Base-by-base conservation (phyloP, 2,797 vertebrate genomes). In the Hypotaenidia okinawae region DNA sequence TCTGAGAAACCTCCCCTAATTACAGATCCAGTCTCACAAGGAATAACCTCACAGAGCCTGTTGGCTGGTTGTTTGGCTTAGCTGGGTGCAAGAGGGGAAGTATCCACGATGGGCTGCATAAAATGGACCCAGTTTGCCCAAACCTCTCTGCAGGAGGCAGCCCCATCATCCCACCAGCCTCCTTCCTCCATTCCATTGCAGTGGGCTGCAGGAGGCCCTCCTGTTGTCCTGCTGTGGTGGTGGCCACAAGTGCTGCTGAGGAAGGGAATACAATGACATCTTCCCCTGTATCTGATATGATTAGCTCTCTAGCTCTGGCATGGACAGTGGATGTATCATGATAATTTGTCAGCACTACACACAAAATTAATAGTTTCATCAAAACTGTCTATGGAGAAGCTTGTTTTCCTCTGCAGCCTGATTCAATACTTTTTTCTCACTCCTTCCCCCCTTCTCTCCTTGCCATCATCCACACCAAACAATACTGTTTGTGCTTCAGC, bases 351-450 rank as follows among this genome's bases (percentile, higher is more conserved):
- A 66, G 32, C 49, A 66, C 28, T 54, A 41, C n/a, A 62, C 24
- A 45, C 14, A 24, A 79, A 88, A 91, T 69, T n/a, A 90, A 59
- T 81, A 70, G 30, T 62, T 94, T 55, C 25, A 84, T 70, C 93
- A 64, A 63, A 82, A 77, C 23, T 39, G 28, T 19, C 85, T 61
- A 15, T 23, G 16, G 15, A 81, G n/a, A 68, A 88, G 43, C 54
- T 72, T 64, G 1, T 66, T 95, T 90, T 73, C 28, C 64, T 83
- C 86, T 30, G 39, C 49, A 57, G 68, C 70, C 77, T 43, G 16
- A 89, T 91, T 72, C 70, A 83, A 28, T 43, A 32, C 10, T 64
- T 45, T 3, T 72, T 58, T 10, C 69, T 78, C 83, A 35, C 43
- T 72, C 59, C 58, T 64, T 68, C 28, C 52, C 69, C 30, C 85